These are phyloP conservation scores for Pardalotus punctatus DNA, from an alignment of 2,113 vertebrate genomes.

Conservation along the genomic window DNA sequence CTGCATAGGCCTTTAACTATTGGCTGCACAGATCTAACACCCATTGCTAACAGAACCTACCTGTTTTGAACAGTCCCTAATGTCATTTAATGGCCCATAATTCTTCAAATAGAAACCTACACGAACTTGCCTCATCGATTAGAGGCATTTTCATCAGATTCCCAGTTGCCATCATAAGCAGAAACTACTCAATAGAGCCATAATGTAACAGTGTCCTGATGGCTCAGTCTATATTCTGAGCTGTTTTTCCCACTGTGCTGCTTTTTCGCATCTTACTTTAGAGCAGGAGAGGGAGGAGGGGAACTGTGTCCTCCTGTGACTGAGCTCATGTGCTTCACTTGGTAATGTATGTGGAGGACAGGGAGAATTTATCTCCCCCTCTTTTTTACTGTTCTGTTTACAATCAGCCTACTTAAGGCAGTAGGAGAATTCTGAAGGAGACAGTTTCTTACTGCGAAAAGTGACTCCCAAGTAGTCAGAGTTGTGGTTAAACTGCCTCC, in stretches of 20 bases:
- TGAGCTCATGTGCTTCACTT: background rate
- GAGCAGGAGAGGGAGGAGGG: background rate
- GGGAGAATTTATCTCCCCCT: background rate
- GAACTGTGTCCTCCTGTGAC: background rate
- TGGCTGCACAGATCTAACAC: background rate
- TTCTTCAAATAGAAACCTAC: background rate
- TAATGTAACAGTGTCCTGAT: background rate
- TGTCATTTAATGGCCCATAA: background rate
- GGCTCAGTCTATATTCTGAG: background rate
- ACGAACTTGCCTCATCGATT: background rate
- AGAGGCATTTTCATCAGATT: background rate
- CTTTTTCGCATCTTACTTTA: background rate
- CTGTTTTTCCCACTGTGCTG: background rate
- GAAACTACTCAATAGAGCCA: background rate
- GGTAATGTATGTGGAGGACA: fast-evolving
- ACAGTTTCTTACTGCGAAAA: background rate
- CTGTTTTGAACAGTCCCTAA: background rate
- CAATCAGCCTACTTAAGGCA: background rate
- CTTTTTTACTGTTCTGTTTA: background rate
- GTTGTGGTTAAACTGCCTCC: conserved; percentile 26
- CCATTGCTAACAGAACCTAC: background rate
- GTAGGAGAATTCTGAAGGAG: background rate
- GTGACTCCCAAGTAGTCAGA: background rate
- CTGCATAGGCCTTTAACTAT: background rate
- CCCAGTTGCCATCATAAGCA: background rate